phyloP scores from a whole-genome alignment of 2,113 vertebrate species.

The Larimichthys polyactis region DNA sequence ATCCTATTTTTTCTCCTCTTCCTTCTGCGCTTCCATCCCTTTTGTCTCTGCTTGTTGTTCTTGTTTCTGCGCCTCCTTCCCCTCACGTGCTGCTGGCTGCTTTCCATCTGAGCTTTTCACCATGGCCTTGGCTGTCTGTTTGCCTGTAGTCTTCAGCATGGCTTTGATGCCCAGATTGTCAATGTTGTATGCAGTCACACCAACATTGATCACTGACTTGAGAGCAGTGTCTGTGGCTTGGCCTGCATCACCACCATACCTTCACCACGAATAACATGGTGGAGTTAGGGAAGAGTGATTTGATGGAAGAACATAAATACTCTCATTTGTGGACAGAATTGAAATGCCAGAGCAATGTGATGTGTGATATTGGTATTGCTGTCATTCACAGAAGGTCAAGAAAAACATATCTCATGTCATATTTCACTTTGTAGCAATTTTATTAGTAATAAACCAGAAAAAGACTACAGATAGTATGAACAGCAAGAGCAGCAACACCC shows the following conservation, averaged over 20 bases:
- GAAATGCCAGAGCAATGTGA: constrained; percentile 1
- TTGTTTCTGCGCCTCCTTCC: constrained; percentile 10
- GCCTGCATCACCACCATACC: constrained; percentile 90
- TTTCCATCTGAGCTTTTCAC: constrained; percentile 60
- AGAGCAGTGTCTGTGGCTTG: constrained; percentile 88
- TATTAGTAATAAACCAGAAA: constrained; percentile 59
- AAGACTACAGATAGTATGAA: constrained; percentile 41
- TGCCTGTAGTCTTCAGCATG: constrained; percentile 87
- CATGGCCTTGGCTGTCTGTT: constrained; percentile 84
- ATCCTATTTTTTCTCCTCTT: constrained; percentile 22
- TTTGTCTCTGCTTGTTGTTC: constrained; percentile 2
- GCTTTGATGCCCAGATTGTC: constrained; percentile 90
- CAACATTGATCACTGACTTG: constrained; percentile 89
- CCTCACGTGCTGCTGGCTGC: background rate
- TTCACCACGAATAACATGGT: constrained; percentile 73
- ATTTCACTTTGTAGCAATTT: constrained; percentile 41
- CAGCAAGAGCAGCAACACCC: constrained; percentile 48
- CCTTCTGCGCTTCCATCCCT: constrained; percentile 32
- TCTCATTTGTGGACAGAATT: background rate
- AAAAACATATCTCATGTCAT: background rate
- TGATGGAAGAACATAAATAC: constrained; percentile 4
- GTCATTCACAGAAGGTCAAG: background rate
- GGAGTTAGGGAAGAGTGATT: constrained; percentile 18
- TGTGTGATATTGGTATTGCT: background rate
- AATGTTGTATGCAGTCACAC: constrained; percentile 89